Evolutionary conservation across 2,888 invertebrate genomes (phyloP), one percentile per base, ranked within the genome.

Genomic region (Baccha elongata): DNA sequence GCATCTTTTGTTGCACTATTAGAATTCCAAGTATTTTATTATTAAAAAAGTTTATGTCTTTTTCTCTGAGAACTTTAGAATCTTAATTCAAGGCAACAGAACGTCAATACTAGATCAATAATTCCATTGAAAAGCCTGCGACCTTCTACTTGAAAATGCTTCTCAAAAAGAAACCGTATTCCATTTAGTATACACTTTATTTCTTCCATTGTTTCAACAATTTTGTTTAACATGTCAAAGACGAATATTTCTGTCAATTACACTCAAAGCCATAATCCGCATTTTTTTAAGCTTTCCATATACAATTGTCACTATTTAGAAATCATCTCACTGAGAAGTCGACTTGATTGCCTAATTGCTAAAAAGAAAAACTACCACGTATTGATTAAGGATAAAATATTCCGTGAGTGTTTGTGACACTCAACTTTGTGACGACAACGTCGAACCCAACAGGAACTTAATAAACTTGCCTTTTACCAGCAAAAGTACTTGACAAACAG

Each of bases 351-450:
- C 11, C n/a, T 46, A 46, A 21, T 46, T 46, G 46, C 6, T n/a
- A 46, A 46, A 46, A 21, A 46, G n/a, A 21, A 46, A 46, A n/a
- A 5, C 21, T 46, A 21, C 46, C 21, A n/a, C 46, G n/a, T 11
- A n/a, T 7, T 46, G 46, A 46, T 21, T 44, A 5, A 19, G 19
- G 44, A 46, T 46, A 19, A 6, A 19, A 46, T 19, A 46, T n/a
- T 21, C 1, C 23, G 5, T 4, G 3, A 4, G 23, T 23, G 3
- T 23, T 23, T 23, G 11, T 46, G 21, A 21, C 5, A 21, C 19
- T 21, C 21, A 10, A 46, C 44, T 46, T n/a, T 6, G 11, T 5
- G 21, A n/a, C 46, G 46, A 46, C 21, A 46, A 21, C 19, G 46
- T 21, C 7, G 46, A n/a, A 46, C 7, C 19, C 5, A 46, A 46